A percentile compares a stretch with the other conserved stretches of the same genome.
Conservation (phyloP, 2,113 vertebrate genomes). For the Salvelinus fontinalis region DNA sequence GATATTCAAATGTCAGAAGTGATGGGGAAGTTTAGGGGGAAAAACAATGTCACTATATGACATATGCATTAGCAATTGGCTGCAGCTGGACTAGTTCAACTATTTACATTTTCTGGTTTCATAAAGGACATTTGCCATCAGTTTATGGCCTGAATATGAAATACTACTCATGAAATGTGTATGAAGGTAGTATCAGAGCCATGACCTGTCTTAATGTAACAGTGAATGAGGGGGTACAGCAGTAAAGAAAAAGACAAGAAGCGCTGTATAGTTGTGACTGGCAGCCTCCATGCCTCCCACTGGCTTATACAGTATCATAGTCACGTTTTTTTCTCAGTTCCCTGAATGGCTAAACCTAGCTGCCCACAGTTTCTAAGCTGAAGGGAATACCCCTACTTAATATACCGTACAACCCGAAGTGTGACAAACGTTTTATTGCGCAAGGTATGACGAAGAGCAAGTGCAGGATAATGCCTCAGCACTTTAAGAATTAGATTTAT, state of each 20-base stretch:
- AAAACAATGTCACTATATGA: constrained; percentile 6
- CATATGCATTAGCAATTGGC: background rate
- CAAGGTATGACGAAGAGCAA: too few relatives aligned
- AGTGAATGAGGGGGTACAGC: constrained; percentile 6
- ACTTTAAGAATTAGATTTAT: too few relatives aligned
- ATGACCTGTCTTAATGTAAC: constrained; percentile 12
- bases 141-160: background rate
- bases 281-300: constrained; percentile 18
- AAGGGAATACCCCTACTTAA: background rate
- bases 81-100: background rate
- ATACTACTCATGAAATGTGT: background rate
- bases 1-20: too few relatives aligned
- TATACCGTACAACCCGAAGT: background rate
- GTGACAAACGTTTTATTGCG: background rate
- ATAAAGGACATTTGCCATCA: background rate
- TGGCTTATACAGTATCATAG: background rate
- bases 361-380: background rate
- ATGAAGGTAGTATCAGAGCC: background rate
- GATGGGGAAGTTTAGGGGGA: constrained; percentile 45
- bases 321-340: background rate
- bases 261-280: background rate
- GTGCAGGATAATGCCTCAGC: too few relatives aligned
- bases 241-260: background rate
- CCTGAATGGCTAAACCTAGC: background rate
- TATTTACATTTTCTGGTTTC: background rate